Evolutionary conservation across 2,888 invertebrate genomes (phyloP), one percentile per base, ranked within the genome.

Genomic region (Xanthia togata): DNA sequence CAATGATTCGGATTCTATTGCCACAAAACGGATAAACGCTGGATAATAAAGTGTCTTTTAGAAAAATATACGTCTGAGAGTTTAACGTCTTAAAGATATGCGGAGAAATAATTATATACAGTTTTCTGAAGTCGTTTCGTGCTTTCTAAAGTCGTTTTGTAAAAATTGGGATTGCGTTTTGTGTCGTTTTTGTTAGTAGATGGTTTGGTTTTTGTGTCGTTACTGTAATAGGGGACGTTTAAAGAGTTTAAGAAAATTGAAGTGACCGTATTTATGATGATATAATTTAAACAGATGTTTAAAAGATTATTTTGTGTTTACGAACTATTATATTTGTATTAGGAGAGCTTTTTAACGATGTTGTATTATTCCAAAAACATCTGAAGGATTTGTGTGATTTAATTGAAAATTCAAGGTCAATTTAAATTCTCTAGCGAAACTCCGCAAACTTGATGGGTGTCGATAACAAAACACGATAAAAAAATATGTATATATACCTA

Each of bases 41-140:
- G 92, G 91, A 93, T 96, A 96, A 96, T 95, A 96, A 96, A 96
- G 94, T 96, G 96, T 95, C 96, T 96, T 96, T 96, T 96, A 92
- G 92, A 93, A 95, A 96, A 96, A 92, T 93, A 96, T 92, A 94
- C 91, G 94, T 92, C 93, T 92, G 90, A 88, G 87, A 90, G 84
- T 80, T 83, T 73, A 31, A 60, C 67, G 50, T 84, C 89, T 82
- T 65, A 26, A 76, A 67, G 62, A 84, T 89, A 89, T 87, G 85
- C 86, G 83, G 86, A 85, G 87, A 63, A 81, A 67, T 93, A 92
- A 95, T 94, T 93, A 93, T 90, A 90, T 91, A 89, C 87, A 87
- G 88, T 91, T 91, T 90, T 89, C 83, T 84, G 60, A 90, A 91
- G 89, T 89, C 89, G 92, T 93, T 92, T 90, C 86, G 88, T 89